These are phyloP conservation scores for Gambelia wislizenii DNA, from an alignment of 2,797 vertebrate genomes.

Conservation along the genomic window DNA sequence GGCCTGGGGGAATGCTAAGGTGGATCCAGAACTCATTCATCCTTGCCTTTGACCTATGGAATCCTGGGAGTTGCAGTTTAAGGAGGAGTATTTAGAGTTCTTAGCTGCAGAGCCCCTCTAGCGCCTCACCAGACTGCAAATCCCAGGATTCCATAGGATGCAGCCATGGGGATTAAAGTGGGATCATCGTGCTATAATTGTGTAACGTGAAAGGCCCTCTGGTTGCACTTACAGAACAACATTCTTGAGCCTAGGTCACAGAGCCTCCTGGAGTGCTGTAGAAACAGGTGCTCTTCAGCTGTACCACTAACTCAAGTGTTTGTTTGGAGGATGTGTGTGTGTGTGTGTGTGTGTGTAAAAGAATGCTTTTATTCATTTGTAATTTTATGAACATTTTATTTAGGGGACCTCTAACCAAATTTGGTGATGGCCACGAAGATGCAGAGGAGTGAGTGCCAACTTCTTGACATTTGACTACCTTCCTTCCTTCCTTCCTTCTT, in stretches of 20 bases:
- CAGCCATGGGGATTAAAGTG: too few species aligned
- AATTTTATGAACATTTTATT: conserved; percentile 56
- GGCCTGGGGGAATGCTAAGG: too few species aligned
- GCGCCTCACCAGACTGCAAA: too few species aligned
- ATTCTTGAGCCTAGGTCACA: not conserved
- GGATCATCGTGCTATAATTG: too few species aligned
- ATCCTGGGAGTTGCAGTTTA: too few species aligned
- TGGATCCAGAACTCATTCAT: too few species aligned
- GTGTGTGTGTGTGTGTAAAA: not conserved
- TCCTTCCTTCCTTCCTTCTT: not conserved
- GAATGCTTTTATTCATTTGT: conserved; percentile 37
- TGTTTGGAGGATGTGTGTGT: not conserved
- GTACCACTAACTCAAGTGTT: too few species aligned
- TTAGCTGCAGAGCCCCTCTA: not conserved
- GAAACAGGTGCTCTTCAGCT: not conserved
- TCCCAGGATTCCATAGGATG: too few species aligned
- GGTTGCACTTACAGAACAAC: not conserved
- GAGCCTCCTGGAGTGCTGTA: not conserved
- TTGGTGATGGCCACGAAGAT: conserved; percentile 74
- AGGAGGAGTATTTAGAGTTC: not conserved
- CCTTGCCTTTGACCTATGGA: too few species aligned
- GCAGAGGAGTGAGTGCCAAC: conserved; percentile 74
- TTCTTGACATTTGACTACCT: not conserved
- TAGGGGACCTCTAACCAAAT: conserved; percentile 74
- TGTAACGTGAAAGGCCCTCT: too few species aligned